These are phyloP conservation scores for Ephestia elutella DNA, from an alignment of 1,140 invertebrate species.

Conservation along the genomic window DNA sequence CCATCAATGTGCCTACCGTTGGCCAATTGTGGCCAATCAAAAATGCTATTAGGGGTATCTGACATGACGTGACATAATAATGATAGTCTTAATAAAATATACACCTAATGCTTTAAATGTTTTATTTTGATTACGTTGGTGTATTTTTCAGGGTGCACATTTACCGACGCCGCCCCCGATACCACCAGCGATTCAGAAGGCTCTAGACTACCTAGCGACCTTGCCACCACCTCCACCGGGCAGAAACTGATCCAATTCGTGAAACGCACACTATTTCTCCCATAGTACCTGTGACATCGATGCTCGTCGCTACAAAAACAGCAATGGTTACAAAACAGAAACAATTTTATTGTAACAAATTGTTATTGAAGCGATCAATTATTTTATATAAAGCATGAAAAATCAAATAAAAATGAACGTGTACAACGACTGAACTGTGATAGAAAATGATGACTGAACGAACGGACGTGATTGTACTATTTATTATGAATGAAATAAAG, in stretches of 20 bases:
- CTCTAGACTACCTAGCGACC: slow-evolving; percentile 78
- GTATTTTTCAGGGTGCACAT: slow-evolving; percentile 75
- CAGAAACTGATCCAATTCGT: slow-evolving; percentile 30
- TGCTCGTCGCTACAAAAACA: neutral
- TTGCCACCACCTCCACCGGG: slow-evolving; percentile 56
- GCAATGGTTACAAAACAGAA: neutral
- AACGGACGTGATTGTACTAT: slow-evolving; percentile 48
- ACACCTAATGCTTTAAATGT: no score
- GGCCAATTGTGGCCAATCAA: no score
- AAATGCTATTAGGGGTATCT: no score
- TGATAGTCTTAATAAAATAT: no score
- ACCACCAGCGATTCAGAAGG: slow-evolving; percentile 84
- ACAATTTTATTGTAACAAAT: neutral
- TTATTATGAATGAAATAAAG: slow-evolving; percentile 44
- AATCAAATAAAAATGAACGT: slow-evolving; percentile 61
- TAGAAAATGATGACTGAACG: slow-evolving; percentile 44
- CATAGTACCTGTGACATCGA: neutral
- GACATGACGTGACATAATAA: no score
- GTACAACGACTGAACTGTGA: slow-evolving; percentile 63
- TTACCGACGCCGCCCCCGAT: slow-evolving; percentile 84
- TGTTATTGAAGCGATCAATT: neutral
- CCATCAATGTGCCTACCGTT: no score
- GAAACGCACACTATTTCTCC: slow-evolving; percentile 2
- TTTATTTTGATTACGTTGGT: neutral
- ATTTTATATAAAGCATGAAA: slow-evolving; percentile 50